A percentile compares a stretch with the other conserved stretches of the same genome.
Evolutionary conservation across 2,797 vertebrate species (phyloP).

Genomic region (Ctenosaura bakeri): DNA sequence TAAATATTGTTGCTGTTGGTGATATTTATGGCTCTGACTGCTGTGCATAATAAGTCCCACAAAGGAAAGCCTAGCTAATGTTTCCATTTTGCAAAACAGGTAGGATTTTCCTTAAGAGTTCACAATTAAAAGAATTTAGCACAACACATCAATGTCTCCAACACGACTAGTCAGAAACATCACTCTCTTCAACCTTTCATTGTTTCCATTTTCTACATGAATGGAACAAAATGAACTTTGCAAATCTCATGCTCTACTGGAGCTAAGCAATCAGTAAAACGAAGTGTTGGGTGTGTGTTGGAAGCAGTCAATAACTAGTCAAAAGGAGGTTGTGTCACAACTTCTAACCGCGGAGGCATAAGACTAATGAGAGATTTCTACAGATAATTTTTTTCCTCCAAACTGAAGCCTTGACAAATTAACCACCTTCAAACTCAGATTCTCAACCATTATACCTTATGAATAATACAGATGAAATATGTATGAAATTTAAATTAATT

Average conservation of each 20-base stretch:
- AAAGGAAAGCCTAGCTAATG: neutral
- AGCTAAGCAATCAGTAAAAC: neutral
- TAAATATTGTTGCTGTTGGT: neutral
- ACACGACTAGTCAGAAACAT: neutral
- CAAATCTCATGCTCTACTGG: neutral
- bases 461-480: neutral
- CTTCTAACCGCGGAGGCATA: neutral
- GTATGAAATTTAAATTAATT: neutral
- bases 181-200: neutral
- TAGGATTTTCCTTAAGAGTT: neutral
- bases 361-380: neutral
- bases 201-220: neutral
- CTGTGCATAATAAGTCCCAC: neutral
- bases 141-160: neutral
- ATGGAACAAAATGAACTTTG: neutral
- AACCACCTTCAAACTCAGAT: neutral
- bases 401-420: neutral
- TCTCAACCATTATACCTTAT: neutral
- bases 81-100: neutral
- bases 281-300: neutral
- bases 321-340: neutral
- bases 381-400: neutral
- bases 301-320: neutral
- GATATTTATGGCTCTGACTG: constrained; percentile 6
- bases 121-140: neutral